These are phyloP conservation scores for Rhinogobio ventralis DNA, from an alignment of 2,797 vertebrate species.

Conservation along the genomic window DNA sequence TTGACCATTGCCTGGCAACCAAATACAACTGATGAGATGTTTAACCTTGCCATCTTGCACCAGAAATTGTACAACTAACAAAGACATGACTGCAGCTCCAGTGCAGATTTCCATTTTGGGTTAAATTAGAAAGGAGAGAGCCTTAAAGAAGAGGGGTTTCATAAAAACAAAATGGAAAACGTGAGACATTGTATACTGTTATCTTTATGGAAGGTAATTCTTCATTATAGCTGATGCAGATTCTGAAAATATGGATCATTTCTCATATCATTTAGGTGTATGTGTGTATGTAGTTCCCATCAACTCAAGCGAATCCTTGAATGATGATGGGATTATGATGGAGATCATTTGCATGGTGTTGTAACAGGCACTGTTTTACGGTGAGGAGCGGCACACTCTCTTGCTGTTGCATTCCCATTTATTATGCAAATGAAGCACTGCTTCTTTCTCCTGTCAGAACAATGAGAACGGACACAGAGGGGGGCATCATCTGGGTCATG, in stretches of 20 bases:
- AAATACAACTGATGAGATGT: neutral
- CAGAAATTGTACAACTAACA: slow-evolving; percentile 20
- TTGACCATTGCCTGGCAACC: slow-evolving; percentile 31
- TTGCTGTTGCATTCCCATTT: slow-evolving; percentile 39
- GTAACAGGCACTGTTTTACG: slow-evolving; percentile 41
- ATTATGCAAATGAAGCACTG: slow-evolving; percentile 48
- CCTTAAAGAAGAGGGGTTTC: neutral
- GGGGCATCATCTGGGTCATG: slow-evolving; percentile 52
- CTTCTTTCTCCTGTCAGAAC: slow-evolving; percentile 44
- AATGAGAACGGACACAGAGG: slow-evolving; percentile 49
- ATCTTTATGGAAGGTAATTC: neutral
- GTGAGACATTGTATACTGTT: neutral
- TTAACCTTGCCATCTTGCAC: slow-evolving; percentile 37
- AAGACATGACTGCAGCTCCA: slow-evolving; percentile 3
- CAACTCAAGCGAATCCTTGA: slow-evolving; percentile 44
- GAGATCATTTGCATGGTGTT: slow-evolving; percentile 49
- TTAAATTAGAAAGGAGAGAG: slow-evolving; percentile 6
- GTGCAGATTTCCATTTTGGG: slow-evolving; percentile 1
- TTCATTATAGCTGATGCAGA: neutral
- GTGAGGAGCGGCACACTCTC: slow-evolving; percentile 35
- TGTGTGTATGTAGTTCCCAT: slow-evolving; percentile 13
- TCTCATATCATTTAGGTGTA: slow-evolving; percentile 15
- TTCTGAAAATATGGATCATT: slow-evolving; percentile 4
- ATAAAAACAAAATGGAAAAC: neutral
- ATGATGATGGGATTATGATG: slow-evolving; percentile 48